Percentiles rank a stretch among this genome's conserved stretches.
phyloP scores from a whole-genome alignment of 2,113 vertebrate species.

The Eubucco bourcierii region DNA sequence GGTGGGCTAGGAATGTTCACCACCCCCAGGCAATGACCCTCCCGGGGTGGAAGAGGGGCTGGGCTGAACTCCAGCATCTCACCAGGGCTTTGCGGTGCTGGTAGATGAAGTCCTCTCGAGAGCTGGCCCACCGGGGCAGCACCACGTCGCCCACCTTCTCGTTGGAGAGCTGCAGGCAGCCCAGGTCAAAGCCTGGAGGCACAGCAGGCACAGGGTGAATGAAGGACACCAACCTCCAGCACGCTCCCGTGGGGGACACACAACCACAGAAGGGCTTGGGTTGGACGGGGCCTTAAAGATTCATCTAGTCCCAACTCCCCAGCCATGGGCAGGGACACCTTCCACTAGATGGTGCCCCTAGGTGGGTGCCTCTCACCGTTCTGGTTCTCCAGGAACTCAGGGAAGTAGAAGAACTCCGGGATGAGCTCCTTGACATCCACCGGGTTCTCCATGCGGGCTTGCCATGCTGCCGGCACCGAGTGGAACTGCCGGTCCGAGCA shows the following conservation, averaged over 20 bases:
- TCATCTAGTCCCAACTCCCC: too few relatives aligned
- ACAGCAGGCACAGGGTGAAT: not conserved
- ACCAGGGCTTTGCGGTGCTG: conserved; percentile 93
- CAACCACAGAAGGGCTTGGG: too few relatives aligned
- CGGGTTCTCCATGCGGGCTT: conserved; percentile 94
- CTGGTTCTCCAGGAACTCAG: conserved; percentile 94
- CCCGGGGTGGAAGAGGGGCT: rapidly evolving
- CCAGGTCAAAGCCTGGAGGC: conserved; percentile 87
- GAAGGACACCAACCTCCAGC: rapidly evolving
- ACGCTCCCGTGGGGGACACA: rapidly evolving
- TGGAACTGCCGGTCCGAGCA: conserved; percentile 97
- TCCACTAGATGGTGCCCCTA: too few relatives aligned
- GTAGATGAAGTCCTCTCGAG: conserved; percentile 92
- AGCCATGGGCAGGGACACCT: too few relatives aligned
- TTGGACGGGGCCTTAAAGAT: too few relatives aligned
- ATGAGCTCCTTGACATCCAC: conserved; percentile 97
- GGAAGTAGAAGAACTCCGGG: conserved; percentile 97
- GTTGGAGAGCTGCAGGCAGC: conserved; percentile 90
- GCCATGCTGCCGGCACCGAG: conserved; percentile 94
- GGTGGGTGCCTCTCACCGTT: conserved; percentile 76
- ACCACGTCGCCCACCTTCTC: conserved; percentile 87
- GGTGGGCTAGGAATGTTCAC: rapidly evolving
- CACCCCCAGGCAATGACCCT: rapidly evolving
- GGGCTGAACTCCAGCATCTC: conserved; percentile 17
- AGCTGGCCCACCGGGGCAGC: conserved; percentile 89